Evolutionary conservation across 2,113 vertebrate species (phyloP), one percentile per base, ranked within the genome.

Genomic region (Campylorhamphus procurvoides): DNA sequence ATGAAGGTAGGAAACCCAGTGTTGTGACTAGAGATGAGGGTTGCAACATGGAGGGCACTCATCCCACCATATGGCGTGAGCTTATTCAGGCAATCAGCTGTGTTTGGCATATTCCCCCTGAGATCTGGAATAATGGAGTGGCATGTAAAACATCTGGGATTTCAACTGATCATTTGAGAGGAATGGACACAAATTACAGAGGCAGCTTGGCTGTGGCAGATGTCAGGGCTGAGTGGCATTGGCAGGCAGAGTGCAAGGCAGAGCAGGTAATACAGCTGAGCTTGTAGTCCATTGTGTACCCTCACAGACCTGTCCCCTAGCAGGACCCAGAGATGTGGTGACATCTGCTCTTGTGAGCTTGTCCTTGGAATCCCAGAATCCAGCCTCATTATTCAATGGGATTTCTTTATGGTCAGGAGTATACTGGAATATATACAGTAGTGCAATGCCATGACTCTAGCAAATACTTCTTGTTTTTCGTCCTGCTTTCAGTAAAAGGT

Each of bases 121-220:
- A 59, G 63, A 69, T 46, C 68, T 62, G 77, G 22, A 42, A 7
- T 69, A 49, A 56, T 7, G 29, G 35, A 59, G 44, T 55, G 49
- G 31, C 31, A 13, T 2, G 11, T 73, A 63, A 87, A 84, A 31
- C 9, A 5, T 40, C 42, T 66, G 77, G 55, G 87, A 7, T 72
- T 84, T 89, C 23, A 46, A 11, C 2, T 66, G 22, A 24, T 52
- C 1, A 0, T 67, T 87, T 88, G 62, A 16, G 64, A 89, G 87
- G 12, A 83, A 35, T 0, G 10, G 46, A 7, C 59, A 47, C 39
- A 60, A n/a, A 37, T 33, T 25, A 15, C 62, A 55, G 63, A 63
- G 71, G 58, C 44, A 33, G 23, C 0, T 1, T 79, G 53, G 58
- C 63, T 0, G 0, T 50, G 58, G 83, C 52, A 66, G 62, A 23